A percentile compares a stretch with the other conserved stretches of the same genome.
These are phyloP conservation scores for Leptopilina drosophilae DNA, from an alignment of 2,888 invertebrate genomes.

Conservation along the genomic window DNA sequence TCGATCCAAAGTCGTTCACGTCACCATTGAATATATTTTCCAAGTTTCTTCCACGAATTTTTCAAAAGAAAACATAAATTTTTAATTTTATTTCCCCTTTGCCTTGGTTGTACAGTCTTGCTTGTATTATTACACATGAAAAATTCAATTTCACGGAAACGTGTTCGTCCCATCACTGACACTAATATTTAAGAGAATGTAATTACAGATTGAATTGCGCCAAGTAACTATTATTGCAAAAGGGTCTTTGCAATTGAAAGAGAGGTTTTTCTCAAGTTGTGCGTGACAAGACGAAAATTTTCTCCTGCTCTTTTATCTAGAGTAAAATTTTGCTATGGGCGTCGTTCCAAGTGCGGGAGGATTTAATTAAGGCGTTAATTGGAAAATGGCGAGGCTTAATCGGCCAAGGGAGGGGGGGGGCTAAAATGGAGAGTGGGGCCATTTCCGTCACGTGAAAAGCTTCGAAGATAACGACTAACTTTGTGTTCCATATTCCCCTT, in stretches of 20 bases:
- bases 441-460: conserved; percentile 70
- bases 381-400: conserved; percentile 75
- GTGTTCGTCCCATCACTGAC: no score
- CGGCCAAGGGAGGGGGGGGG: conserved; percentile 47
- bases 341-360: conserved; percentile 57
- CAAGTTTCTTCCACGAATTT: background rate
- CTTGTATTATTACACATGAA: no score
- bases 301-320: conserved; percentile 9
- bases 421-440: conserved; percentile 56
- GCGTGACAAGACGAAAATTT: conserved; percentile 36
- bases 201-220: conserved; percentile 27
- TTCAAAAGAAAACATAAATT: conserved; percentile 19
- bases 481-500: conserved; percentile 57
- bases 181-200: background rate
- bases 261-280: conserved; percentile 31
- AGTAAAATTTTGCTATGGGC: conserved; percentile 15
- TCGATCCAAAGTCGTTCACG: conserved; percentile 21
- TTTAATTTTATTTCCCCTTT: background rate
- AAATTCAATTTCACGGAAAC: no score
- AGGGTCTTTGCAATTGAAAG: conserved; percentile 1
- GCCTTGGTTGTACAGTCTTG: no score
- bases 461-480: conserved; percentile 71
- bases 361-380: conserved; percentile 76
- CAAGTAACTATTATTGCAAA: background rate
- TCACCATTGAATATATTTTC: conserved; percentile 1